Evolutionary conservation across 2,797 vertebrate species (phyloP).

Genomic region (Stomatorhinus walkeri): DNA sequence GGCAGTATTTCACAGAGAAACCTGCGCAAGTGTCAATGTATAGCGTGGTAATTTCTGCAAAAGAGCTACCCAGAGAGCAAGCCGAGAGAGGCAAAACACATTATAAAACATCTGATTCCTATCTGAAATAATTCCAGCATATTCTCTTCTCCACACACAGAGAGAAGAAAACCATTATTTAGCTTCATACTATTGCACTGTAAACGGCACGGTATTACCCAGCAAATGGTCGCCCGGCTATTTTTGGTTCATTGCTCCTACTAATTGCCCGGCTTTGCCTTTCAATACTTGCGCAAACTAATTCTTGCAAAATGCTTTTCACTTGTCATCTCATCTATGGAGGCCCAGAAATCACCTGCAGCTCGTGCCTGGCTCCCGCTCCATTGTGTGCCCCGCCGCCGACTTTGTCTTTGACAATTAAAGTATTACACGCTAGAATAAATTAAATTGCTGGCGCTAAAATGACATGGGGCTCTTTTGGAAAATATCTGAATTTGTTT

Average conservation of each 20-base stretch:
- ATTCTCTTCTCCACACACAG: neutral
- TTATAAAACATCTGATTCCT: slow-evolving; percentile 15
- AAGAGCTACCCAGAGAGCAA: neutral
- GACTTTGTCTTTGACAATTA: slow-evolving; percentile 93
- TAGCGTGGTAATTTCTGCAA: slow-evolving; percentile 3
- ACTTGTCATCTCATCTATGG: slow-evolving; percentile 70
- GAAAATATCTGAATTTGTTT: slow-evolving; percentile 81
- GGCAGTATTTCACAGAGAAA: slow-evolving; percentile 12
- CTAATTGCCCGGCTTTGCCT: slow-evolving; percentile 66
- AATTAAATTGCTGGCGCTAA: slow-evolving; percentile 82
- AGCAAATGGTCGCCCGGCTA: neutral
- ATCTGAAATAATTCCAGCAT: slow-evolving; percentile 7
- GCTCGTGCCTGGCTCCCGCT: slow-evolving; percentile 72
- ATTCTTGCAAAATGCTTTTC: slow-evolving; percentile 72
- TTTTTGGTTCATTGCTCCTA: slow-evolving; percentile 51
- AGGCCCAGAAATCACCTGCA: slow-evolving; percentile 76
- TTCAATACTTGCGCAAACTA: slow-evolving; percentile 58
- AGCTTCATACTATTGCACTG: neutral
- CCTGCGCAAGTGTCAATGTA: neutral
- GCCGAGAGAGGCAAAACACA: slow-evolving; percentile 5
- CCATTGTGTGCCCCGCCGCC: slow-evolving; percentile 79
- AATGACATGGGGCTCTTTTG: slow-evolving; percentile 69
- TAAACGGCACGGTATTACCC: neutral
- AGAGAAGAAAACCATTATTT: slow-evolving; percentile 4
- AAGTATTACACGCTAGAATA: slow-evolving; percentile 93